Percentiles rank a stretch among this genome's conserved stretches.
These are phyloP conservation scores for Triplophysa tibetana DNA, from an alignment of 2,113 vertebrate genomes.

Conservation along the genomic window DNA sequence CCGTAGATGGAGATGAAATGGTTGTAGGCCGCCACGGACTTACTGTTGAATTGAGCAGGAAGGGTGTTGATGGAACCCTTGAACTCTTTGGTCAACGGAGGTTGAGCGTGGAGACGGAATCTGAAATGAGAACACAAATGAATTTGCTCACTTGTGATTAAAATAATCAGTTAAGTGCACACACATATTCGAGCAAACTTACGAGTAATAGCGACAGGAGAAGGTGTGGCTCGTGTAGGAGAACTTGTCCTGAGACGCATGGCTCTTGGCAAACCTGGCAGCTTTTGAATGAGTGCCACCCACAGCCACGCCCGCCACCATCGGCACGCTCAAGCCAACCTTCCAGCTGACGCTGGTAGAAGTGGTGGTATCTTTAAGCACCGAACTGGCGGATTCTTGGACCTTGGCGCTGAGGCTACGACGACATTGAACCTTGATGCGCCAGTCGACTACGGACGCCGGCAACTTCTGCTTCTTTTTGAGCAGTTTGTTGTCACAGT, in stretches of 20 bases:
- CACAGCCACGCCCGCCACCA: background rate
- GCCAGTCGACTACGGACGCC: constrained; percentile 35
- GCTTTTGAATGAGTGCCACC: constrained; percentile 56
- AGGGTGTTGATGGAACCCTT: constrained; percentile 43
- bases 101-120: constrained; percentile 47
- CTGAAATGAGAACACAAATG: constrained; percentile 29
- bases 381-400: background rate
- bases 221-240: constrained; percentile 52
- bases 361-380: constrained; percentile 21
- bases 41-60: constrained; percentile 27
- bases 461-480: constrained; percentile 53
- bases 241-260: constrained; percentile 56
- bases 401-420: constrained; percentile 14
- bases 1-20: constrained; percentile 61
- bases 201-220: constrained; percentile 59
- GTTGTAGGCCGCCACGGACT: constrained; percentile 5
- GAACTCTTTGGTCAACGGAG: constrained; percentile 55
- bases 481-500: constrained; percentile 56
- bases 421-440: constrained; percentile 41
- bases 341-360: constrained; percentile 32
- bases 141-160: background rate
- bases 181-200: constrained; percentile 26
- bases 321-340: constrained; percentile 46
- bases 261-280: constrained; percentile 23
- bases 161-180: background rate